Conservation (phyloP, 2,113 vertebrate species). For the Nyctereutes procyonoides region DNA sequence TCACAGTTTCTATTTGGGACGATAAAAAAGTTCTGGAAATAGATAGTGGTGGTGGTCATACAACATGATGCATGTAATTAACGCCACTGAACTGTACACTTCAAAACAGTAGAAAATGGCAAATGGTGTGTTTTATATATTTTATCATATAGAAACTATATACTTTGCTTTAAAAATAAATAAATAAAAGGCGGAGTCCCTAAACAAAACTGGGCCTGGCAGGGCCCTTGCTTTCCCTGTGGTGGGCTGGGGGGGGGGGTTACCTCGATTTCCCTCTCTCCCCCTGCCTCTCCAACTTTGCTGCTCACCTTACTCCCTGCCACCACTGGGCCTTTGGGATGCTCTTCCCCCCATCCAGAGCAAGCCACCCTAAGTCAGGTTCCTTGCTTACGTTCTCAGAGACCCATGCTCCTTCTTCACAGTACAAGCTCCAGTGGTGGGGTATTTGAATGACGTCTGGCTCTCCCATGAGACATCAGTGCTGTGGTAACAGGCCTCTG, state of each 20-base stretch:
- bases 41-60: background rate
- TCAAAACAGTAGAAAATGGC: background rate
- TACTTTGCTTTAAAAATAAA: background rate
- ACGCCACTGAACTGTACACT: background rate
- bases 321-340: background rate
- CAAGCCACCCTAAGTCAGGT: background rate
- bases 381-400: background rate
- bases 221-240: no score
- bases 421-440: background rate
- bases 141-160: background rate
- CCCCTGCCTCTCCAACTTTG: fast-evolving
- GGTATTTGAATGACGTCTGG: background rate
- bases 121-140: background rate
- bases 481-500: background rate
- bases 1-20: background rate
- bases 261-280: background rate
- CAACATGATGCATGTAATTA: background rate
- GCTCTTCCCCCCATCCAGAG: no score
- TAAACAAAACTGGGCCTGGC: background rate
- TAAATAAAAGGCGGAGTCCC: background rate
- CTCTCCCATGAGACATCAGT: background rate
- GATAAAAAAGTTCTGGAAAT: background rate
- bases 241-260: no score
- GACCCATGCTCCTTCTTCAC: background rate
- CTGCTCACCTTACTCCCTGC: background rate